Evolutionary conservation across 2,113 vertebrate species (phyloP).

Genomic region (Numida meleagris): DNA sequence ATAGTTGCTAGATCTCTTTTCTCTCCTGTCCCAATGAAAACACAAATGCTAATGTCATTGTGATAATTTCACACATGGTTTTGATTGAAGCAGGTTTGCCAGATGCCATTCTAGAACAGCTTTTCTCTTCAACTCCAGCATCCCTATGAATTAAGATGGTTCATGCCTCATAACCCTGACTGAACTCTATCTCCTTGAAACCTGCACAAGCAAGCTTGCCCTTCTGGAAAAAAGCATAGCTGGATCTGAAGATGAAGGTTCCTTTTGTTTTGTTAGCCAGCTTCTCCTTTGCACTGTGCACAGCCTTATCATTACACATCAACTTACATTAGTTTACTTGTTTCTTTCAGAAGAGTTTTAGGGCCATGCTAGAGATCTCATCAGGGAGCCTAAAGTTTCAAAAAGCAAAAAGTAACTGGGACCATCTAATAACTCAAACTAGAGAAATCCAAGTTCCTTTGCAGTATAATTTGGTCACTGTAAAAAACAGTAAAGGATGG

Average conservation of each 20-base stretch:
- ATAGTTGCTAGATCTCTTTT: not conserved
- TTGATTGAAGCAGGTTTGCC: not conserved
- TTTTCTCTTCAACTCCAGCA: not conserved
- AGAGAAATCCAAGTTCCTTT: not conserved
- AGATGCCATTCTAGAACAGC: not conserved
- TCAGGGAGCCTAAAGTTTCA: not conserved
- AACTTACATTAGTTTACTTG: not conserved
- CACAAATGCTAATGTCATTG: not conserved
- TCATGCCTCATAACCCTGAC: not conserved
- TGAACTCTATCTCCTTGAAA: not conserved
- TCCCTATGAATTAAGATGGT: not conserved
- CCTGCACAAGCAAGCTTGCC: not conserved
- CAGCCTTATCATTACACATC: fast-evolving
- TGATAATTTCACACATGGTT: not conserved
- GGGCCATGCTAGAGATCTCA: not conserved
- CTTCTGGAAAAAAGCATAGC: not conserved
- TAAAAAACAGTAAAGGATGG: not conserved
- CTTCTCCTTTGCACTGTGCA: not conserved
- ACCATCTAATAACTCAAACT: not conserved
- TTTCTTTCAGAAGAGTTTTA: not conserved
- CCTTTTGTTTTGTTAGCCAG: not conserved
- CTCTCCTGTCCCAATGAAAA: not conserved
- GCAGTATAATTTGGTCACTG: not conserved
- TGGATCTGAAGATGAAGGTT: not conserved
- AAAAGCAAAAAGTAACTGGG: not conserved